Evolutionary conservation across 1,140 invertebrate species (phyloP), one percentile per base, ranked within the genome.

Genomic region (Hesperophylax magnus): DNA sequence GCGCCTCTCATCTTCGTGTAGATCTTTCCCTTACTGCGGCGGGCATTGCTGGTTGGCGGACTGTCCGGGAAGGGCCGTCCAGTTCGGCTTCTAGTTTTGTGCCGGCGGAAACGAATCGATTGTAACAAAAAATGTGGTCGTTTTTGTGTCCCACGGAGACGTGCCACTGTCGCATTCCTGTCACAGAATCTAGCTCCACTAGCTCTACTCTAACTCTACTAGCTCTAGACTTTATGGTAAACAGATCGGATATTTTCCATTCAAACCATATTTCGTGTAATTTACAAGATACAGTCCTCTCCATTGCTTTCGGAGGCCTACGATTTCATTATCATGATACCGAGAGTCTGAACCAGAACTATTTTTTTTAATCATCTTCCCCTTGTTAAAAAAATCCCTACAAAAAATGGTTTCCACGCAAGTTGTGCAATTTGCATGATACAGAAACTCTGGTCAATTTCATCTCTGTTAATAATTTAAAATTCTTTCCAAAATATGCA

Each of bases 61-160:
- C 20, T 67, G 24, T 27, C 63, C 8, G 2, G 63, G 14, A n/a
- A 2, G 18, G 18, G 39, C 18, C 47, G 39, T 47, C 69, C 69
- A 24, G 69, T 58, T 34, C 69, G 72, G 72, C 53, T 34, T 34
- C 72, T 56, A 58, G 53, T 75, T 56, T 20, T 58, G 53, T 58
- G n/a, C 53, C 72, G 72, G 72, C 72, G 72, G 72, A 75, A 75
- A 75, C 72, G 72, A 75, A 58, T 75, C 72, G 72, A 75, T 75
- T 75, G 72, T 75, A 75, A 58, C 72, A 75, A 75, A 75, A 75
- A 75, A 75, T 75, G 72, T 75, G 72, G 72, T 75, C 72, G 72
- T 75, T 75, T 75, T 75, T 75, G 20, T 20, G 72, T 75, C 53
- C 56, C 54, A 27, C 24, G 56, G 56, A 75, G 72, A 75, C 72